These are phyloP conservation scores for Epinephelus coioides DNA, from an alignment of 2,797 vertebrate species.

Conservation along the genomic window DNA sequence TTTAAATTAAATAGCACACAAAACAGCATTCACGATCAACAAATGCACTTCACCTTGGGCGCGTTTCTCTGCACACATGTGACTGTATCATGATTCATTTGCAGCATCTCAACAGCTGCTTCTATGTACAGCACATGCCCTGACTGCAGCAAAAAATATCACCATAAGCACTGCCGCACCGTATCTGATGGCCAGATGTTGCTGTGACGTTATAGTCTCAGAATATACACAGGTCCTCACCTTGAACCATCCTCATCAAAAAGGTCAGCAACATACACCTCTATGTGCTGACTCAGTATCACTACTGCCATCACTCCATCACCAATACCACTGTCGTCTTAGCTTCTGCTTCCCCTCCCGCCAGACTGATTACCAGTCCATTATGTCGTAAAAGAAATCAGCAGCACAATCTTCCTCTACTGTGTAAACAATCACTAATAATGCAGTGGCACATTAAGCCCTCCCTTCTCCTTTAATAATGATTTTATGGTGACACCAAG, in stretches of 20 bases:
- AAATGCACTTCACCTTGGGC: conserved; percentile 1
- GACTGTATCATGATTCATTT: conserved; percentile 31
- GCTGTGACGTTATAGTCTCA: conserved; percentile 17
- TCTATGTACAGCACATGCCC: conserved; percentile 26
- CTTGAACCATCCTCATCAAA: conserved; percentile 65
- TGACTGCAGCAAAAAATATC: conserved; percentile 38
- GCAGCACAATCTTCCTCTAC: conserved; percentile 7
- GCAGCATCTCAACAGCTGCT: conserved; percentile 39
- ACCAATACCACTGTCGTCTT: conserved; percentile 5
- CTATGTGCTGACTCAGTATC: conserved; percentile 59
- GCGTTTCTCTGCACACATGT: not conserved
- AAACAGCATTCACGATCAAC: not conserved
- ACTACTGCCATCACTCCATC: conserved; percentile 39
- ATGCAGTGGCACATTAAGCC: conserved; percentile 36
- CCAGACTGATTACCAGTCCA: conserved; percentile 9
- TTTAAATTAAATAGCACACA: not conserved
- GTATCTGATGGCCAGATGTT: conserved; percentile 62
- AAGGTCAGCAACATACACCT: conserved; percentile 22
- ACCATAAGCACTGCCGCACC: conserved; percentile 29
- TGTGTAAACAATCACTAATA: conserved; percentile 44
- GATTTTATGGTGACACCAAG: conserved; percentile 45
- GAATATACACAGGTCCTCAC: conserved; percentile 47
- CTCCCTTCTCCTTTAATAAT: conserved; percentile 38
- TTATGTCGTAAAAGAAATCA: conserved; percentile 3
- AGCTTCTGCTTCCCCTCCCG: not conserved